Evolutionary conservation across 2,888 invertebrate genomes (phyloP), one percentile per base, ranked within the genome.

Genomic region (Saturnia japonica): DNA sequence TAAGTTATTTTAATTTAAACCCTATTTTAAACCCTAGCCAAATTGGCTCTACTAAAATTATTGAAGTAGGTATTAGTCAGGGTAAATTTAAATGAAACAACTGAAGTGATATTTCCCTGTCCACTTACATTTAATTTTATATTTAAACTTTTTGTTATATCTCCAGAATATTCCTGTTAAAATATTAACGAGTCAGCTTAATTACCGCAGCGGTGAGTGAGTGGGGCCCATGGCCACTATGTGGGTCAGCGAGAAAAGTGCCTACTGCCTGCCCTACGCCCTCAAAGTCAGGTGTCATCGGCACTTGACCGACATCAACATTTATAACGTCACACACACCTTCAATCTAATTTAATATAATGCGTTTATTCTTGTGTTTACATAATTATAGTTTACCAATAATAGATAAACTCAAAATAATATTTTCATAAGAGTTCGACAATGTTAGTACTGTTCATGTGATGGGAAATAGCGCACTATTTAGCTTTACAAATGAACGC

Each of bases 141-240:
- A n/a, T n/a, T n/a, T n/a, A 34, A 34, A 34, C 6, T 4, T 34
- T 4, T 4, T 25, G 25, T 60, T 6, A 60, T 12, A 60, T 28
- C 12, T 60, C 25, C 16, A 60, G 57, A 25, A 60, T 60, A 60
- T 60, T 25, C 28, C 57, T 16, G 25, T 12, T 60, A 28, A 60
- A 25, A 60, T 60, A 60, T 60, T 25, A 60, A 60, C 57, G 57
- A 28, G 57, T 60, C 57, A 60, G 57, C 57, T 60, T 60, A 60
- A 60, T 60, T 28, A 60, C 57, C 28, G 64, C 9, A 40, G 40
- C 40, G 64, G 64, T 62, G 64, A 40, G 19, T 64, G n/a, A 40
- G 40, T 7, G 40, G 40, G 40, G 64, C 64, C 34, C 40, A 64
- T 40, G 64, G 19, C 64, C 64, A 64, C 64, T 11, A 40, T n/a